These are phyloP conservation scores for Synodontis membranacea DNA, from an alignment of 2,113 vertebrate genomes.

Conservation along the genomic window DNA sequence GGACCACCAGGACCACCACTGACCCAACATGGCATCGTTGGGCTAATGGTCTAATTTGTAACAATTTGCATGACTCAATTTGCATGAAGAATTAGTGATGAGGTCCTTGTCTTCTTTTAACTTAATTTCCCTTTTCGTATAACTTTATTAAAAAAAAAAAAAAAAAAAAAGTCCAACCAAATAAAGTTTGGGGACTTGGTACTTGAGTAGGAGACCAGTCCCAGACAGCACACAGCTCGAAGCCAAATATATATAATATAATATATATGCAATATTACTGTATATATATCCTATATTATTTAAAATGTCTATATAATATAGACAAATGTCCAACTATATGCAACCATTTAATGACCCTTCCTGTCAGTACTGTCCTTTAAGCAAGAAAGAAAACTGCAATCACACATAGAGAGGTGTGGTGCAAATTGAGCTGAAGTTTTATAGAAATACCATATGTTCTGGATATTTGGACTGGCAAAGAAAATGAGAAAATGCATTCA, in stretches of 20 bases:
- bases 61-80: constrained; percentile 12
- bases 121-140: not conserved
- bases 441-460: not conserved
- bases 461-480: not conserved
- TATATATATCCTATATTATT: too few relatives aligned
- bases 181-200: not conserved
- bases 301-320: too few relatives aligned
- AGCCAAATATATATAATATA: too few relatives aligned
- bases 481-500: not conserved
- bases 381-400: not conserved
- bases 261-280: too few relatives aligned
- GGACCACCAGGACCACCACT: not conserved
- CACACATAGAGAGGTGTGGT: not conserved
- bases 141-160: not conserved
- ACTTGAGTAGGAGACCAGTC: not conserved
- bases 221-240: not conserved
- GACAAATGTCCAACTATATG: not conserved
- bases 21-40: not conserved
- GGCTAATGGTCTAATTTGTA: constrained; percentile 6
- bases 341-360: not conserved
- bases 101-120: not conserved
- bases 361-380: not conserved
- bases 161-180: not conserved
- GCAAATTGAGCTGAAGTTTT: not conserved
- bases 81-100: not conserved